Percentiles rank a stretch among this genome's conserved stretches.
Conservation (phyloP, 2,888 invertebrate species). For the Meta bourneti region DNA sequence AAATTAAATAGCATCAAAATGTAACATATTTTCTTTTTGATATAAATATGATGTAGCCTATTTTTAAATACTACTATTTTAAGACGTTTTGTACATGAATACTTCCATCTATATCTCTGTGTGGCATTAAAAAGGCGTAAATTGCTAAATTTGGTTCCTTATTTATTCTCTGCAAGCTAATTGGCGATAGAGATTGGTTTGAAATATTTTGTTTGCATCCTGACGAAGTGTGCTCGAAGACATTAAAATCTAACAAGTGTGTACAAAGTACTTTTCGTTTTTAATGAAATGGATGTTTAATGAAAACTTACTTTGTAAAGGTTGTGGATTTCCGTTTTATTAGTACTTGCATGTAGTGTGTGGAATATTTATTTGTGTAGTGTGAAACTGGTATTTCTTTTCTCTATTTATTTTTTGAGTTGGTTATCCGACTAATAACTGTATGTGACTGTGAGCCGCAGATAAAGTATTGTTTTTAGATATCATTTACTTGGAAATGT, state of each 20-base stretch:
- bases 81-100: conserved; percentile 22
- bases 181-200: neutral
- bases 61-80: conserved; percentile 31
- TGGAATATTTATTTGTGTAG: neutral
- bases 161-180: neutral
- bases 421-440: neutral
- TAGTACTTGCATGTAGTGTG: neutral
- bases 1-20: neutral
- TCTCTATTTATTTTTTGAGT: neutral
- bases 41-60: conserved; percentile 23
- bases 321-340: neutral
- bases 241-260: too few relatives aligned
- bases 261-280: neutral
- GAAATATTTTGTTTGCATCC: neutral
- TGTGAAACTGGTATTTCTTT: neutral
- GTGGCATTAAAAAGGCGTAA: neutral
- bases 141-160: neutral
- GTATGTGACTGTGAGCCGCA: neutral
- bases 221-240: neutral
- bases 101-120: neutral
- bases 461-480: too few relatives aligned
- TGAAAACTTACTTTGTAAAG: neutral
- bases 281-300: neutral
- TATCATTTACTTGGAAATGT: too few relatives aligned
- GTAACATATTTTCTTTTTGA: conserved; percentile 20